These are phyloP conservation scores for Mycetomoellerius zeteki DNA, from an alignment of 1,140 invertebrate species.

Conservation along the genomic window DNA sequence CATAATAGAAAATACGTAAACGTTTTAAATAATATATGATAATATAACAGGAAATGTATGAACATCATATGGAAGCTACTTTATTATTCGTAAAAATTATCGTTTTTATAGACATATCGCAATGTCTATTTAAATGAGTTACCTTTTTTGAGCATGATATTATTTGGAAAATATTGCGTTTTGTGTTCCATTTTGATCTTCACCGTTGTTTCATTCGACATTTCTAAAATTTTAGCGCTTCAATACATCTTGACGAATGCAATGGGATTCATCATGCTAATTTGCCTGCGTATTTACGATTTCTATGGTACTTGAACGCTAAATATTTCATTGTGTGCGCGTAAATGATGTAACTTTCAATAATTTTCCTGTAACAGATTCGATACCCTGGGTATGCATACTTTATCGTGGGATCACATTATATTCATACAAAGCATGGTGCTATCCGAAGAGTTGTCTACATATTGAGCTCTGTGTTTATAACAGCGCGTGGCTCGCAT, in stretches of 20 bases:
- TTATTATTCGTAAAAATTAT: slow-evolving; percentile 68
- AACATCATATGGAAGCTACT: slow-evolving; percentile 23
- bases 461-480: slow-evolving; percentile 4
- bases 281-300: slow-evolving; percentile 22
- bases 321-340: background rate
- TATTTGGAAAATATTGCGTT: slow-evolving; percentile 54
- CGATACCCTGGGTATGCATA: background rate
- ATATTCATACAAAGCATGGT: slow-evolving; percentile 41
- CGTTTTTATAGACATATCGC: background rate
- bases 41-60: background rate
- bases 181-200: slow-evolving; percentile 43
- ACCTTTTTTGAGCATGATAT: slow-evolving; percentile 34
- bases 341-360: slow-evolving; percentile 38
- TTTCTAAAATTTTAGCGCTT: slow-evolving; percentile 31
- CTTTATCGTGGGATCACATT: slow-evolving; percentile 33
- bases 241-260: slow-evolving; percentile 24
- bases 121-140: background rate
- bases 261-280: slow-evolving; percentile 35
- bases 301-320: background rate
- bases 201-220: background rate
- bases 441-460: slow-evolving; percentile 34
- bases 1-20: background rate
- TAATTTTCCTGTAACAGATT: slow-evolving; percentile 33
- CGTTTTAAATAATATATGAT: background rate
- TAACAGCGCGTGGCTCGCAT: slow-evolving; percentile 11